Evolutionary conservation across 2,113 vertebrate species (phyloP).

Genomic region (Megaleporinus macrocephalus): DNA sequence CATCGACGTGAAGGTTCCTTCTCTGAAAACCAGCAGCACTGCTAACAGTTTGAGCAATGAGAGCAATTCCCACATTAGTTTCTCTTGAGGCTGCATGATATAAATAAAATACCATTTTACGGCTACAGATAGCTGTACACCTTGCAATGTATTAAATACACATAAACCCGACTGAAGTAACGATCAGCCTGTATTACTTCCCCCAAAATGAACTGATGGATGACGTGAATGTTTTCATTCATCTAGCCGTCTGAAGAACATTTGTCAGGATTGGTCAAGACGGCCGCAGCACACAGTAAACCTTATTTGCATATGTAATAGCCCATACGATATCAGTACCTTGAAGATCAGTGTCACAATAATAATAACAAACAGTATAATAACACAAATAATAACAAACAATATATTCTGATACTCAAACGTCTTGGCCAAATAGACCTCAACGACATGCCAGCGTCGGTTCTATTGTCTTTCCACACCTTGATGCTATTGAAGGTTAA

Average conservation of each 20-base stretch:
- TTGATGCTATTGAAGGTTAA: slow-evolving; percentile 23
- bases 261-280: background rate
- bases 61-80: background rate
- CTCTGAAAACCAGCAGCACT: background rate
- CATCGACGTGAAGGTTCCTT: background rate
- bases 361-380: background rate
- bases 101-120: background rate
- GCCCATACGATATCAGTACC: too few relatives aligned
- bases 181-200: too few relatives aligned
- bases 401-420: background rate
- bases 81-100: background rate
- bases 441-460: background rate
- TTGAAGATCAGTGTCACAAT: background rate
- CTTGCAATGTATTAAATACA: background rate
- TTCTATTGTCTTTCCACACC: background rate
- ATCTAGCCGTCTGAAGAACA: background rate
- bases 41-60: background rate
- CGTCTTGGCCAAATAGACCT: slow-evolving; percentile 3
- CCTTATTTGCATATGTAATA: background rate
- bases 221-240: background rate
- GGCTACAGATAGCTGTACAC: background rate
- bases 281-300: background rate
- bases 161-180: background rate
- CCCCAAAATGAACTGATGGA: background rate
- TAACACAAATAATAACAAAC: too few relatives aligned